Percentiles rank a stretch among this genome's conserved stretches.
phyloP scores from a whole-genome alignment of 2,797 vertebrate genomes.

The Rhynchotus rufescens region DNA sequence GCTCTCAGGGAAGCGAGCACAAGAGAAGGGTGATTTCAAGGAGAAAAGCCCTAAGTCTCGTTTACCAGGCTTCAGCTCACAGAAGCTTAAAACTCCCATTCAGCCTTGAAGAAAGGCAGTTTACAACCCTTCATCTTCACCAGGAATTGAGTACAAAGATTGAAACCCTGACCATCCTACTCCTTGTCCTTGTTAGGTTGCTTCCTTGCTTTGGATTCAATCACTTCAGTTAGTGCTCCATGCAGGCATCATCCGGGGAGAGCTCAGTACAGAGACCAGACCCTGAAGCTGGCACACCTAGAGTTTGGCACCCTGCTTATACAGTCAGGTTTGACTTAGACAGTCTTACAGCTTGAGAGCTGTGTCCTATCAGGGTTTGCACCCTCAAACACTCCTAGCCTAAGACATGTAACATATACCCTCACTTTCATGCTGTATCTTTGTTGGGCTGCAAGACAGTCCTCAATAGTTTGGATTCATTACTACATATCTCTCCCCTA shows the following conservation, averaged over 20 bases:
- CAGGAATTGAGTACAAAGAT: neutral
- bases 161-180: neutral
- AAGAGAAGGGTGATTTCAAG: neutral
- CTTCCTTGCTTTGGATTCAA: neutral
- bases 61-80: neutral
- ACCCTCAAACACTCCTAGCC: neutral
- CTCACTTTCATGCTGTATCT: neutral
- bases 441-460: neutral
- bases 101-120: neutral
- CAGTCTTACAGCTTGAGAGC: neutral
- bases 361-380: neutral
- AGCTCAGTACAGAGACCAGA: neutral
- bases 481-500: rapidly evolving
- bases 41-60: neutral
- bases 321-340: neutral
- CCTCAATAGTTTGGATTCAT: neutral
- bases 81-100: neutral
- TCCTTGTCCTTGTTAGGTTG: neutral
- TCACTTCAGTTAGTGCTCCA: neutral
- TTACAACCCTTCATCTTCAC: neutral
- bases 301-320: rapidly evolving
- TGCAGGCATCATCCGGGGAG: no score
- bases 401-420: neutral
- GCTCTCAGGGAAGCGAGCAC: neutral
- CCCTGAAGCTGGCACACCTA: neutral